Conservation (phyloP, 2,797 vertebrate species). For the Trichosurus vulpecula region DNA sequence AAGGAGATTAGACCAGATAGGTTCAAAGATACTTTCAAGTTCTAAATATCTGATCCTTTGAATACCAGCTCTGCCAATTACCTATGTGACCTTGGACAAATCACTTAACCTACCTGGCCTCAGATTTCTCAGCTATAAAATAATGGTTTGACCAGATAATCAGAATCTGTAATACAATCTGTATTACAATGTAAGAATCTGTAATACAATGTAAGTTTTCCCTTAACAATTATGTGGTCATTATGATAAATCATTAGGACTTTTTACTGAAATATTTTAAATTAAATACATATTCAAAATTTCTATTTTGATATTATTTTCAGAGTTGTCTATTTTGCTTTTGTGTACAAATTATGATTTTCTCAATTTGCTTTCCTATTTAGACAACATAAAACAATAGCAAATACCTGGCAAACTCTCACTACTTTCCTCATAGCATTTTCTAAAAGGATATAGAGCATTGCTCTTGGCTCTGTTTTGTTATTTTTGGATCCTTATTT, state of each 20-base stretch:
- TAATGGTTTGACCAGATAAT: background rate
- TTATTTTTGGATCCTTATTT: background rate
- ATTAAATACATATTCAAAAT: background rate
- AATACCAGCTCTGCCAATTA: no score
- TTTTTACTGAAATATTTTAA: background rate
- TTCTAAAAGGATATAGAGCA: background rate
- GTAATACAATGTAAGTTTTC: background rate
- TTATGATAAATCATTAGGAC: background rate
- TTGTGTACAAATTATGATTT: background rate
- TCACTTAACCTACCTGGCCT: background rate
- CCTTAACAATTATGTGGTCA: background rate
- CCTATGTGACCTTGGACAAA: background rate
- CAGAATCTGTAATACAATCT: background rate
- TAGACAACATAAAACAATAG: background rate
- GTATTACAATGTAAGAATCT: no score
- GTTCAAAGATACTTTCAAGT: background rate
- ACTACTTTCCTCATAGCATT: background rate
- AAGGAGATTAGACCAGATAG: background rate
- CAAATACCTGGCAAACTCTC: background rate
- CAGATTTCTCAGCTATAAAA: background rate
- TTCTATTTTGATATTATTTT: background rate
- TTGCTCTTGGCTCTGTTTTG: background rate
- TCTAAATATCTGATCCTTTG: background rate
- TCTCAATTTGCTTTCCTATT: background rate
- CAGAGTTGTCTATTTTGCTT: background rate